Percentiles rank a stretch among this genome's conserved stretches.
Conservation (phyloP, 2,888 invertebrate genomes). For the Drosophila subquinaria region DNA sequence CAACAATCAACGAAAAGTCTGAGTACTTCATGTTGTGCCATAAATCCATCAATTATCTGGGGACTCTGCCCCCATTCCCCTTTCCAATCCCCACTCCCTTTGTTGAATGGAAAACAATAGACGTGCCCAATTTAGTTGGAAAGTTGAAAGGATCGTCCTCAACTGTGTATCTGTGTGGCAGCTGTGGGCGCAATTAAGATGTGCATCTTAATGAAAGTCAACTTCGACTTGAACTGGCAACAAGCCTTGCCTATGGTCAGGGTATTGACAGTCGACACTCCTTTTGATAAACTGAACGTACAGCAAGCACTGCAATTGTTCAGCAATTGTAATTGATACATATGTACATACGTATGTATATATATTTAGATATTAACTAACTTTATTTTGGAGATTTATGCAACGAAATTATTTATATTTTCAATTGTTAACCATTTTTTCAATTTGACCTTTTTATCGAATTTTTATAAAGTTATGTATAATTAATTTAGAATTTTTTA, state of each 20-base stretch:
- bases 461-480: too few species aligned
- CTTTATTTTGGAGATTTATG: too few species aligned
- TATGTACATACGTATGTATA: too few species aligned
- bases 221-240: constrained; percentile 15
- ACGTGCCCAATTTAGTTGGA: constrained; percentile 56
- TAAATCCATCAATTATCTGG: constrained; percentile 68
- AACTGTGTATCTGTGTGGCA: constrained; percentile 29
- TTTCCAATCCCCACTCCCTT: not conserved
- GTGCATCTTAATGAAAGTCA: constrained; percentile 61
- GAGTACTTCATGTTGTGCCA: constrained; percentile 48
- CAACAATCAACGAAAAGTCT: constrained; percentile 18
- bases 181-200: constrained; percentile 70
- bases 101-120: constrained; percentile 46
- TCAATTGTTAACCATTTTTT: too few species aligned
- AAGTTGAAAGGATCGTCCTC: constrained; percentile 53
- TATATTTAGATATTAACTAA: too few species aligned
- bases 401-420: too few species aligned
- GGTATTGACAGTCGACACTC: constrained; percentile 31
- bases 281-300: constrained; percentile 16
- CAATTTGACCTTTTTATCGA: too few species aligned
- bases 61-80: constrained; percentile 13
- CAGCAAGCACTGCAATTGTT: constrained; percentile 13
- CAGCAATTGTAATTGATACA: not conserved
- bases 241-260: constrained; percentile 33
- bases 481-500: too few species aligned